phyloP scores from a whole-genome alignment of 23 tunicate species.

The Botrylloides violaceus region DNA sequence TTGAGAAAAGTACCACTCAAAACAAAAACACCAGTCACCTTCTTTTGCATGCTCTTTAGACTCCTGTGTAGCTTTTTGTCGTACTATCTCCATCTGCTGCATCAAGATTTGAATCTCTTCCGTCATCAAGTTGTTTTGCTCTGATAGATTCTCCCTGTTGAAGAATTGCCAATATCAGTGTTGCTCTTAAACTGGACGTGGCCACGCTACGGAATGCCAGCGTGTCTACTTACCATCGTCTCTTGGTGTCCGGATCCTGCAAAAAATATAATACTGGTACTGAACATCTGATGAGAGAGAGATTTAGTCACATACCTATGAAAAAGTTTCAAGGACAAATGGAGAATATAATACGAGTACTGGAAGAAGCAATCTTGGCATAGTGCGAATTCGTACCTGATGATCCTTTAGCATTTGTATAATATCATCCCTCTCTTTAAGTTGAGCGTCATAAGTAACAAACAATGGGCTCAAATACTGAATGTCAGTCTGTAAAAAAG shows the following conservation, averaged over 20 bases:
- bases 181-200: no score
- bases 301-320: no score
- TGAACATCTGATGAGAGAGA: no score
- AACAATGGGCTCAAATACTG: constrained; percentile 54
- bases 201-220: no score
- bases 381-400: neutral
- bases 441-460: constrained; percentile 63
- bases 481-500: constrained; percentile 46
- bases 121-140: constrained; percentile 60
- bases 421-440: constrained; percentile 48
- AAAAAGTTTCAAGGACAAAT: no score
- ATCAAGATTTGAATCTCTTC: constrained; percentile 72
- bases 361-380: no score
- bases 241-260: no score
- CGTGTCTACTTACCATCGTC: no score
- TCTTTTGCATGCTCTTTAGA: constrained; percentile 42
- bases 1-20: neutral
- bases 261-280: no score
- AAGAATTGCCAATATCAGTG: no score
- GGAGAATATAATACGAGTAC: no score
- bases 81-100: constrained; percentile 64
- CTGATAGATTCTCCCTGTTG: constrained; percentile 63
- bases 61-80: constrained; percentile 34
- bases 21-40: constrained; percentile 23
- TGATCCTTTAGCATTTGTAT: constrained; percentile 18